Evolutionary conservation across 2,797 vertebrate genomes (phyloP), one percentile per base, ranked within the genome.

Genomic region (Phrynocephalus vlangalii): DNA sequence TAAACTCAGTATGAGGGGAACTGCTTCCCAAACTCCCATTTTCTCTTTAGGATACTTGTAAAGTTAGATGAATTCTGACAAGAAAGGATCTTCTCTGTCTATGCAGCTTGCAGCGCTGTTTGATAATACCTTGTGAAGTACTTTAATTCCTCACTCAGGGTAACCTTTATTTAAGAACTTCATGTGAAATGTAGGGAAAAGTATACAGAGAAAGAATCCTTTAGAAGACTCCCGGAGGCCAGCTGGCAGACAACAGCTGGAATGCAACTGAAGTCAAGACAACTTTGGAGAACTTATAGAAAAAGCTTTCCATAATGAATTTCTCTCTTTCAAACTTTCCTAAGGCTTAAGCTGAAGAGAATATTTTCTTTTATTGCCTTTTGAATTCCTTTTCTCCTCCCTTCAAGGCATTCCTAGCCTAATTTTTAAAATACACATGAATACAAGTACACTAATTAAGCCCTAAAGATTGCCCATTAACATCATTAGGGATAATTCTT

Each of bases 281-380:
- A 56, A 84, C 83, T 80, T 88, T 84, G 82, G 78, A 88, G 83
- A 88, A 73, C 60, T 75, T 80, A n/a, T 3, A 86, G 33, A 13
- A 38, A 79, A 79, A 79, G n/a, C 77, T 84, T 26, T n/a, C 77
- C 78, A 28, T 52, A 33, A 88, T 84, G 78, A 84, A 67, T 80
- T 18, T 73, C 60, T 84, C 67, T 63, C 22, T 68, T 79, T 88
- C 82, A 71, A 67, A 73, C 16, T 22, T 73, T 75, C 70, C 82
- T 73, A 73, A n/a, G 82, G 77, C 70, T 84, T 84, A 72, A 63
- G 48, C 28, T 67, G 38, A 84, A 84, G 38, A 84, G 72, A 80
- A n/a, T 71, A 26, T 44, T 3, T 28, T 76, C 2, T 70, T 24
- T 15, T n/a, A n/a, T 18, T 2, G 9, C 30, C 76, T 79, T 79